Conservation (phyloP, 2,888 invertebrate genomes). For the Anthrax anthrax region DNA sequence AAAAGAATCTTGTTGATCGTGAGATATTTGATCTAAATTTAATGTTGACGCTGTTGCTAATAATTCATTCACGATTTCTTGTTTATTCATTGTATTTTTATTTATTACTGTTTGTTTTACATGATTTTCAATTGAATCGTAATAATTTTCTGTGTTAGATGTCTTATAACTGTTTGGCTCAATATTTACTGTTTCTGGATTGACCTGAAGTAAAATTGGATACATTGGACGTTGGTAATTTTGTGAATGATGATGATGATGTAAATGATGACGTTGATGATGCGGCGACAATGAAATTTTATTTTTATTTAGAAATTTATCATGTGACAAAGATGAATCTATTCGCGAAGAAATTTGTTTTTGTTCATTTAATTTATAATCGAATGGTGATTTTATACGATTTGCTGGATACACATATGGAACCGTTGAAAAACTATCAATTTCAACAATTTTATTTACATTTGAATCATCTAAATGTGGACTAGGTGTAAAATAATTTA, state of each 20-base stretch:
- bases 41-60: conserved; percentile 8
- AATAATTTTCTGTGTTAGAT: conserved; percentile 23
- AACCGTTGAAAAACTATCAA: conserved; percentile 19
- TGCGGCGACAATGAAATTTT: not conserved
- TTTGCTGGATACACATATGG: not conserved
- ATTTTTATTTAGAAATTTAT: not conserved
- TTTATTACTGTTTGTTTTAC: conserved; percentile 8
- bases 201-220: not conserved
- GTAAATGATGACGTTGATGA: not conserved
- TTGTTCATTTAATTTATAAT: not conserved
- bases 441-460: conserved; percentile 22
- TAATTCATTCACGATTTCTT: conserved; percentile 11
- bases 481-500: conserved; percentile 26
- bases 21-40: not conserved
- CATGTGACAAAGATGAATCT: not conserved
- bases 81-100: not conserved
- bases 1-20: not conserved
- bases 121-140: too few relatives aligned
- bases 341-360: not conserved
- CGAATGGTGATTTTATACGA: not conserved
- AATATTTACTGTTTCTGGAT: not conserved
- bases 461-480: conserved; percentile 28
- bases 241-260: too few relatives aligned
- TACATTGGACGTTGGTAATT: too few relatives aligned
- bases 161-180: conserved; percentile 26